Base-by-base conservation (phyloP, 2,888 invertebrate genomes). In the Tipula confusa region DNA sequence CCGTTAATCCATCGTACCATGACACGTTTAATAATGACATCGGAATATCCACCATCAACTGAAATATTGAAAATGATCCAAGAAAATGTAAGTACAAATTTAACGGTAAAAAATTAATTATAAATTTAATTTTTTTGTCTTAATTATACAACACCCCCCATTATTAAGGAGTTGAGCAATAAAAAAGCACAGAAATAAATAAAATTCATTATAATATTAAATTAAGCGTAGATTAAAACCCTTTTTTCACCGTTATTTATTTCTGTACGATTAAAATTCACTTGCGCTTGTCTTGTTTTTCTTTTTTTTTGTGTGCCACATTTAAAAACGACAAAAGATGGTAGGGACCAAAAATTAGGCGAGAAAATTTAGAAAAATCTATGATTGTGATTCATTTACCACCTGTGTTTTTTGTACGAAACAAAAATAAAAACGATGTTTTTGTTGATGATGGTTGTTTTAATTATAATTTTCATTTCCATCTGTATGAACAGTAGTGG, bases 11-110 rank as follows among this genome's bases (percentile, higher is more conserved):
- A 92, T 84, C 92, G 92, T 80, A 93, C 94, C 82, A 92, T 97
- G 90, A 91, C 92, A 29, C 89, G 92, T 82, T 92, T 97, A 84
- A 96, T 97, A 86, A 92, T 94, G 88, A 94, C 95, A 86, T 94
- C 95, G 2, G 92, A 93, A 86, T 93, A 95, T 86, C 93, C 93
- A 84, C 91, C 91, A 85, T 93, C 95, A 82, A 90, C 92, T 83
- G 90, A 91, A 85, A 93, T 94, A 83, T 91, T 97, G 28, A 92
- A 93, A 86, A 93, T 95, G 91, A 93, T 97, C 82, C 97, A 97
- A 88, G 96, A 97, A 91, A 94, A 94, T 86, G 95, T 95, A 90
- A 93, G 93, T 90, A 38, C 36, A 28, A 83, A 64, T 64, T 64
- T 64, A 64, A 24, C 11, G 7, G 64, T 64, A 64, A 64, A n/a